Percentiles rank a stretch among this genome's conserved stretches.
These are phyloP conservation scores for Xenentodon cancila DNA, from an alignment of 2,797 vertebrate species.

Conservation along the genomic window DNA sequence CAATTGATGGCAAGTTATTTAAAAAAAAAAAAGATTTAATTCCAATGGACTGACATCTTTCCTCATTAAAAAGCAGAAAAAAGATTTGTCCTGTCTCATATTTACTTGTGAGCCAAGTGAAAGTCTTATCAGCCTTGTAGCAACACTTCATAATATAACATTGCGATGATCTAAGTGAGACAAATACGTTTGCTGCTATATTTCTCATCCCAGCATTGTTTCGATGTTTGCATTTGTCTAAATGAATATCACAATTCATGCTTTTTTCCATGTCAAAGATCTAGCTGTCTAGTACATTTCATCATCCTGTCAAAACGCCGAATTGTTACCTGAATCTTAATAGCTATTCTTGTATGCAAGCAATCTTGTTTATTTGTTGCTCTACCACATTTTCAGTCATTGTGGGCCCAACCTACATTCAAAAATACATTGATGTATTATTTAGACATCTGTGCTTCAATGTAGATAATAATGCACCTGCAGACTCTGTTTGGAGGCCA, in stretches of 20 bases:
- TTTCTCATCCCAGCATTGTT: conserved; percentile 3
- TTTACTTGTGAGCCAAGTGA: neutral
- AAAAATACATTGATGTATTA: neutral
- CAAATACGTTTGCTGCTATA: neutral
- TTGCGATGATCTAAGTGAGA: conserved; percentile 1
- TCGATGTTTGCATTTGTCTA: conserved; percentile 9
- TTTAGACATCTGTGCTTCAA: neutral
- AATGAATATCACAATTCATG: conserved; percentile 1
- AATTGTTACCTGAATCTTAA: conserved; percentile 7
- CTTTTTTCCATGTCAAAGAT: conserved; percentile 3
- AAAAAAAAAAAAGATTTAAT: neutral
- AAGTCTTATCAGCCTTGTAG: neutral
- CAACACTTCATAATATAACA: neutral
- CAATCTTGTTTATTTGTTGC: conserved; percentile 26
- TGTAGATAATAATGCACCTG: no score
- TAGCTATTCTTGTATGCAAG: neutral
- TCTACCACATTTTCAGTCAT: neutral
- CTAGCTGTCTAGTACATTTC: conserved; percentile 12
- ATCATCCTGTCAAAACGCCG: conserved; percentile 6
- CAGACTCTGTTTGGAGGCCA: no score
- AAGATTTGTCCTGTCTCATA: neutral
- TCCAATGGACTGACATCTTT: neutral
- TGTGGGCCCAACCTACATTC: neutral
- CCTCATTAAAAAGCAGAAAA: neutral
- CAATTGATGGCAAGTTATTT: conserved; percentile 5